phyloP scores from a whole-genome alignment of 2,888 invertebrate genomes.

The Eupithecia abbreviata region DNA sequence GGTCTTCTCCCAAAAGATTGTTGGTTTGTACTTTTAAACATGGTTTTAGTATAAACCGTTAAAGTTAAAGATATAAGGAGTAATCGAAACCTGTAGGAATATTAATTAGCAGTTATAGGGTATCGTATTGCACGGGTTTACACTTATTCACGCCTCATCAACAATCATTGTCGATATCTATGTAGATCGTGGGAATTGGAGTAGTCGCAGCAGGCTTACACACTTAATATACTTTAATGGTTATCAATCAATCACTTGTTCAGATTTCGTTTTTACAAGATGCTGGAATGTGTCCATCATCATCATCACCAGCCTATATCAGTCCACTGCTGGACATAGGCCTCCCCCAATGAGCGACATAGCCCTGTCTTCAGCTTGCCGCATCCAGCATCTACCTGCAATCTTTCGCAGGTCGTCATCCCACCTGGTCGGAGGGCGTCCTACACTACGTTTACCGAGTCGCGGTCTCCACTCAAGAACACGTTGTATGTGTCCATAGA shows the following conservation, averaged over 20 bases:
- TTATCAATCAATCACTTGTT: conserved; percentile 15
- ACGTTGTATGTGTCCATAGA: not conserved
- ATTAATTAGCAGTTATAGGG: not conserved
- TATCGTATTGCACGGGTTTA: not conserved
- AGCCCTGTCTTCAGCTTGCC: too few relatives aligned
- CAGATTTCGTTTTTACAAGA: not conserved
- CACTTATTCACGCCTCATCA: not conserved
- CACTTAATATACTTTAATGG: not conserved
- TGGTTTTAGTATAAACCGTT: too few relatives aligned
- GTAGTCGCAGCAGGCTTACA: not conserved
- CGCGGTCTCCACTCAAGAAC: too few relatives aligned
- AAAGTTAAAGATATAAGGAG: not conserved
- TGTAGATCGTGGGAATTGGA: conserved; percentile 23
- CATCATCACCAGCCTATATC: too few relatives aligned
- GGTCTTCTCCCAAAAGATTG: too few relatives aligned
- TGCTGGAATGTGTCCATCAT: not conserved
- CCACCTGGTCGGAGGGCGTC: too few relatives aligned
- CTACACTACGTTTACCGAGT: too few relatives aligned
- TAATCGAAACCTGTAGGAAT: not conserved
- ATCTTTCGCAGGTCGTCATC: too few relatives aligned
- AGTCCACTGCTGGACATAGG: too few relatives aligned
- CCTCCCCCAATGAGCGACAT: too few relatives aligned
- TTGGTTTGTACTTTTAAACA: too few relatives aligned
- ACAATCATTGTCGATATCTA: not conserved
- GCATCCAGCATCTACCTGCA: too few relatives aligned